Percentiles rank a stretch among this genome's conserved stretches.
These are phyloP conservation scores for Arge pagana DNA, from an alignment of 2,888 invertebrate genomes.

Conservation along the genomic window DNA sequence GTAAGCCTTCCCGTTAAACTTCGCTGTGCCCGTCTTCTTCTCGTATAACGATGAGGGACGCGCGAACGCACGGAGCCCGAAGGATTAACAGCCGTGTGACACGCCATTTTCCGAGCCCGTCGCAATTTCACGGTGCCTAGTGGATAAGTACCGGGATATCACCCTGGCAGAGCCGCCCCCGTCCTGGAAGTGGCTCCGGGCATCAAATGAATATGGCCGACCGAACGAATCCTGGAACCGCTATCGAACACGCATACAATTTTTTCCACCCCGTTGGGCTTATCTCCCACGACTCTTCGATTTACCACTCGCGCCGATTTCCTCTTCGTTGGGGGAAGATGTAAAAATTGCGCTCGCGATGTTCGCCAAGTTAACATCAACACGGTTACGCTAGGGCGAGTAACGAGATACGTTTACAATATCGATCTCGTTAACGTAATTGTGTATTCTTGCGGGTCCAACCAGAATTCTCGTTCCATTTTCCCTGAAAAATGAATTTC, in stretches of 20 bases:
- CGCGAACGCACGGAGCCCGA: slow-evolving; percentile 1
- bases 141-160: slow-evolving; percentile 20
- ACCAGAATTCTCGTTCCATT: no score
- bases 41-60: neutral
- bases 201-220: slow-evolving; percentile 20
- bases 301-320: no score
- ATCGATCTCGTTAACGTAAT: no score
- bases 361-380: no score
- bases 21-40: neutral
- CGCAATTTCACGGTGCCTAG: slow-evolving; percentile 20
- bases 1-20: neutral
- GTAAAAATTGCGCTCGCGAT: no score
- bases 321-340: no score
- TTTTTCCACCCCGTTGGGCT: no score
- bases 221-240: neutral
- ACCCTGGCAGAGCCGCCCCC: slow-evolving; percentile 16
- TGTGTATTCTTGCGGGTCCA: no score
- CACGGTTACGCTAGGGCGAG: no score
- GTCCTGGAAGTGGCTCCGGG: slow-evolving; percentile 14
- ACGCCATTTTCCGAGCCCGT: slow-evolving; percentile 20
- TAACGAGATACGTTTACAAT: no score
- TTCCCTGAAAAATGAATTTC: no score
- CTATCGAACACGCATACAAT: slow-evolving; percentile 18
- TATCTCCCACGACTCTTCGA: no score
- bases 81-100: slow-evolving; percentile 22